Evolutionary conservation across 2,113 vertebrate species (phyloP).

Genomic region (Solea solea): DNA sequence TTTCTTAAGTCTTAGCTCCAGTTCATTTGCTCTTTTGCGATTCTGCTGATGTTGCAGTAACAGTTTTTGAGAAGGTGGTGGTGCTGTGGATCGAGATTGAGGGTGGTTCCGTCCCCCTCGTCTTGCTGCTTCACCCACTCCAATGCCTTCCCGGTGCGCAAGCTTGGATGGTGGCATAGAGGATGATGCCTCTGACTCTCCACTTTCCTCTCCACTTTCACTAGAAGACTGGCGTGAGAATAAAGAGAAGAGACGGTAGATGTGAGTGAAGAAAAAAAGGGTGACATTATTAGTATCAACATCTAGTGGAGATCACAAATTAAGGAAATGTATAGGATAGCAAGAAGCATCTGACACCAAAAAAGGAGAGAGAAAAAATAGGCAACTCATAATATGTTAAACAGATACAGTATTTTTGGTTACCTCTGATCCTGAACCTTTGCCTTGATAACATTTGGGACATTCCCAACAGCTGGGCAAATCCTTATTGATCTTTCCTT

Average conservation of each 20-base stretch:
- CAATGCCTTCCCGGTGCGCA: slow-evolving; percentile 71
- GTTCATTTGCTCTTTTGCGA: slow-evolving; percentile 79
- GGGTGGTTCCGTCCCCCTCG: slow-evolving; percentile 39
- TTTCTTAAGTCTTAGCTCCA: slow-evolving; percentile 81
- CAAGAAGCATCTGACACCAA: neutral
- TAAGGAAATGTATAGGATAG: neutral
- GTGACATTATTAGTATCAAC: neutral
- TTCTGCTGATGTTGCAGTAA: slow-evolving; percentile 82
- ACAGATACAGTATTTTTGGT: neutral
- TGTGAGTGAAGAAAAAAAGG: neutral
- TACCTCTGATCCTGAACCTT: slow-evolving; percentile 81
- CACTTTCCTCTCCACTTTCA: slow-evolving; percentile 77
- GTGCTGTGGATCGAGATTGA: slow-evolving; percentile 67
- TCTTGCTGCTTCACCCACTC: slow-evolving; percentile 54
- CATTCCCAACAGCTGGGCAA: slow-evolving; percentile 98
- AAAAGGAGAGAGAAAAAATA: neutral
- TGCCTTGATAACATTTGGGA: slow-evolving; percentile 92
- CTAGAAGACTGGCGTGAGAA: slow-evolving; percentile 74
- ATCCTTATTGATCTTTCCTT: slow-evolving; percentile 93
- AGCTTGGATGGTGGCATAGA: slow-evolving; percentile 70
- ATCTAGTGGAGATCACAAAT: neutral
- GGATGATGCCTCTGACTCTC: slow-evolving; percentile 56
- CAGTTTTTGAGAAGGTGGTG: slow-evolving; percentile 82
- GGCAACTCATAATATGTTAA: neutral
- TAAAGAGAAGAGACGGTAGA: neutral